phyloP scores from a whole-genome alignment of 2,797 vertebrate genomes.

The Rousettus madagascariensis region DNA sequence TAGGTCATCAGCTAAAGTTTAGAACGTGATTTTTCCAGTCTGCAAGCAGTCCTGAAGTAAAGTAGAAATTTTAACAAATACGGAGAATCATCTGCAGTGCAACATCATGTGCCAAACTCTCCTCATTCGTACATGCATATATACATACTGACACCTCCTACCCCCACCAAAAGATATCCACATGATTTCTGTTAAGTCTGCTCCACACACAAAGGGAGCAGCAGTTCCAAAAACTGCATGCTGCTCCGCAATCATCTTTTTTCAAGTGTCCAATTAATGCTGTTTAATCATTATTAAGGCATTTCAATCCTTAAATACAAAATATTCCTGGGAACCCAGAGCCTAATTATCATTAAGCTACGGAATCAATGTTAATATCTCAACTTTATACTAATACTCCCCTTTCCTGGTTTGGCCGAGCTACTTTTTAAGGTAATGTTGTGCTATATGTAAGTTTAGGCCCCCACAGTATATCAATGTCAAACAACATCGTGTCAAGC shows the following conservation, averaged over 20 bases:
- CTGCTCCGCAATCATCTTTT: conserved; percentile 49
- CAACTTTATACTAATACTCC: conserved; percentile 73
- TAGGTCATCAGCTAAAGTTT: conserved; percentile 61
- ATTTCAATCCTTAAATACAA: conserved; percentile 68
- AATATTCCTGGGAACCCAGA: conserved; percentile 76
- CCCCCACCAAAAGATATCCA: conserved; percentile 35
- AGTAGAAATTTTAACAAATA: conserved; percentile 45
- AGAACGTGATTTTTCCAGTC: conserved; percentile 55
- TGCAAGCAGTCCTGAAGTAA: neutral
- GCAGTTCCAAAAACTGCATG: conserved; percentile 41
- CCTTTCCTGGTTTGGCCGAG: conserved; percentile 51
- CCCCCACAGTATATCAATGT: conserved; percentile 86
- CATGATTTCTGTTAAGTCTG: neutral
- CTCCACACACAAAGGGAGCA: neutral
- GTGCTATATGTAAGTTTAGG: conserved; percentile 81
- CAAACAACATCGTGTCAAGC: conserved; percentile 88
- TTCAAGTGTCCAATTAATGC: conserved; percentile 75
- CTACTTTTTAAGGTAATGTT: conserved; percentile 68
- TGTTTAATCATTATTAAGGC: conserved; percentile 72
- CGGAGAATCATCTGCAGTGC: conserved; percentile 43
- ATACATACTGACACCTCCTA: conserved; percentile 40
- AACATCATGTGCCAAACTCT: conserved; percentile 33
- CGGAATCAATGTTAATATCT: conserved; percentile 70
- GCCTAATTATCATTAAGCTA: conserved; percentile 73
- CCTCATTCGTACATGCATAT: conserved; percentile 58